Evolutionary conservation across 2,888 invertebrate species (phyloP), one percentile per base, ranked within the genome.

Genomic region (Pseudococcus jackbeardsleyi): DNA sequence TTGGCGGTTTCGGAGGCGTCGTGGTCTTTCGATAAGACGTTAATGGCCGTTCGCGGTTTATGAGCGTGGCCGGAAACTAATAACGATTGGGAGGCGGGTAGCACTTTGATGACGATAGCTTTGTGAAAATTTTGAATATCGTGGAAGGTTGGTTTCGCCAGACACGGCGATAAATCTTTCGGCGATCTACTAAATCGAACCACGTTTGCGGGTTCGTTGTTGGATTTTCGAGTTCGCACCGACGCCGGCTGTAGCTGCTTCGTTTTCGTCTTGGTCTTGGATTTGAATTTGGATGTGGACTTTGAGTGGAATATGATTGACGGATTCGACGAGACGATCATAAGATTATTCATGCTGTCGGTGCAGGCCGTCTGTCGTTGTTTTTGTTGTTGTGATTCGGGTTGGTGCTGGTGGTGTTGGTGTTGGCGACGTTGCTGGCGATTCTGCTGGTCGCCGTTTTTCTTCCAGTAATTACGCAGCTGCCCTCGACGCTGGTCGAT

Each of bases 401-500:
- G 26, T 33, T 33, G 26, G 26, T 33, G 26, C 1, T 33, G 26
- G 26, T 33, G 26, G 26, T 33, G 26, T 1, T 33, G 26, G 26
- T 33, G 26, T 1, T 33, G 26, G 3, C 26, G 26, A 33, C 26
- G 26, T 33, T 33, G 26, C 26, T 33, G 26, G 26, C 26, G 26
- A 33, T 33, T 33, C 3, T 33, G 26, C 1, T 17, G 50, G 15
- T 50, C 39, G 64, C 12, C 77, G 64, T 8, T 64, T 22, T 64
- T 64, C 22, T 64, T 64, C 64, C 64, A 64, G 22, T 64, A 12
- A 17, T 77, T 77, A 17, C 77, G 77, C 17, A 33, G 4, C 77
- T 77, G 77, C 7, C 33, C 77, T 5, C 84, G 84, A 12, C 84
- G 84, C 12, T 84, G 48, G 42, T 84, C 48, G 46, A 84, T 84